Evolutionary conservation across 2,888 invertebrate genomes (phyloP).

Genomic region (Cheilosia grossa): DNA sequence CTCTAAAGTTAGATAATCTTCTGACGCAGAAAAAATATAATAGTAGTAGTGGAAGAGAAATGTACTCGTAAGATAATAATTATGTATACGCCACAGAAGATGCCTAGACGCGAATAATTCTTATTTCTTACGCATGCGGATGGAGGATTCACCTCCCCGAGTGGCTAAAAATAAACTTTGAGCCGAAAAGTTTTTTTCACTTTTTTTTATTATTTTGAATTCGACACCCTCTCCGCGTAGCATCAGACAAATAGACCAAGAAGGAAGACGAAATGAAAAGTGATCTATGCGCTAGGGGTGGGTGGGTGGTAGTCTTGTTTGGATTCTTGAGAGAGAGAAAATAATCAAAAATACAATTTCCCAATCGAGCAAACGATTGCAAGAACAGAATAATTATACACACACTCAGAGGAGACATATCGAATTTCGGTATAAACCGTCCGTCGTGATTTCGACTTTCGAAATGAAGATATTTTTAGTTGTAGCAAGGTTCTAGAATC

Average conservation of each 20-base stretch:
- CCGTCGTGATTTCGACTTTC: slow-evolving; percentile 18
- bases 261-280: slow-evolving; percentile 68
- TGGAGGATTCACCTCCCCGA: slow-evolving; percentile 52
- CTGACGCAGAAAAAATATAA: slow-evolving; percentile 28
- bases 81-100: slow-evolving; percentile 55
- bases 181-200: slow-evolving; percentile 43
- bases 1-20: slow-evolving; percentile 52
- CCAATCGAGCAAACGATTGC: slow-evolving; percentile 49
- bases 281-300: slow-evolving; percentile 49
- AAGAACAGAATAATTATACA: slow-evolving; percentile 24
- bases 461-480: slow-evolving; percentile 45
- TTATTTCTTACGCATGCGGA: slow-evolving; percentile 51
- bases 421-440: slow-evolving; percentile 53
- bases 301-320: slow-evolving; percentile 36
- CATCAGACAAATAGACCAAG: slow-evolving; percentile 28
- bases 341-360: slow-evolving; percentile 52
- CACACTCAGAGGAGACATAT: slow-evolving; percentile 40
- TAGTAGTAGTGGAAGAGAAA: neutral
- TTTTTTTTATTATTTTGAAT: slow-evolving; percentile 17
- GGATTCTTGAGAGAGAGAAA: slow-evolving; percentile 61
- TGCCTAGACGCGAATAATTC: slow-evolving; percentile 31
- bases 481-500: slow-evolving; percentile 22
- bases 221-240: slow-evolving; percentile 44
- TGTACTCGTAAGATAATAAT: slow-evolving; percentile 22
- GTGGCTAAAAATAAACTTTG: slow-evolving; percentile 64